Conservation (phyloP, 2,797 vertebrate genomes). For the Sciurus carolinensis region DNA sequence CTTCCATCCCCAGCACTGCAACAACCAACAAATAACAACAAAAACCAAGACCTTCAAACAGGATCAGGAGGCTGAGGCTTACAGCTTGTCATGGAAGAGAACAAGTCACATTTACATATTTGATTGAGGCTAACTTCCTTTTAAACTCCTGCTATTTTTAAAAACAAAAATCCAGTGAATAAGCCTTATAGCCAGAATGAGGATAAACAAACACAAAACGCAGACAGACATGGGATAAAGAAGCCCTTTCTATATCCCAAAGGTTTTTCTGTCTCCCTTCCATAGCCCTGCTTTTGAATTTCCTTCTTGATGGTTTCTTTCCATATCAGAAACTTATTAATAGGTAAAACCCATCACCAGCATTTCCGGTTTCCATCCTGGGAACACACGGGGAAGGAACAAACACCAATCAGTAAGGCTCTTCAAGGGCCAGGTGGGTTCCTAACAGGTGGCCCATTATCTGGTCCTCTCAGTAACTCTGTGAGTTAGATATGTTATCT, state of each 20-base stretch:
- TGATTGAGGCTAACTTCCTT: not conserved
- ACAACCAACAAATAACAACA: not conserved
- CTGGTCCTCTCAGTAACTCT: not conserved
- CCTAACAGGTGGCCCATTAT: not conserved
- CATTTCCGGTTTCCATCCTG: not conserved
- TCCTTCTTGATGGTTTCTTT: not conserved
- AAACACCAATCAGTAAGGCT: not conserved
- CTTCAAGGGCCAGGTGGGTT: not conserved
- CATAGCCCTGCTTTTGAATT: accelerated
- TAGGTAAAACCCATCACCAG: not conserved
- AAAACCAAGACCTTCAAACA: not conserved
- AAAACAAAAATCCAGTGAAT: not conserved
- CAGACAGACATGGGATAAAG: not conserved
- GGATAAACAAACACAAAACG: not conserved
- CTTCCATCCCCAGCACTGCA: not conserved
- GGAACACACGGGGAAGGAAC: not conserved
- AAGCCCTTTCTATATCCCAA: not conserved
- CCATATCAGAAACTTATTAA: not conserved
- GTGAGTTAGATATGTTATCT: not conserved
- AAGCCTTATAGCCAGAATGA: not conserved
- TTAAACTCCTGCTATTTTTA: not conserved
- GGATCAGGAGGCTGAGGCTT: not conserved
- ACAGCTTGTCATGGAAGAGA: not conserved
- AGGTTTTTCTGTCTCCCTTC: not conserved
- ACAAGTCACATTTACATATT: not conserved